Evolutionary conservation across 2,797 vertebrate species (phyloP).

Genomic region (Kryptolebias ocellatus): DNA sequence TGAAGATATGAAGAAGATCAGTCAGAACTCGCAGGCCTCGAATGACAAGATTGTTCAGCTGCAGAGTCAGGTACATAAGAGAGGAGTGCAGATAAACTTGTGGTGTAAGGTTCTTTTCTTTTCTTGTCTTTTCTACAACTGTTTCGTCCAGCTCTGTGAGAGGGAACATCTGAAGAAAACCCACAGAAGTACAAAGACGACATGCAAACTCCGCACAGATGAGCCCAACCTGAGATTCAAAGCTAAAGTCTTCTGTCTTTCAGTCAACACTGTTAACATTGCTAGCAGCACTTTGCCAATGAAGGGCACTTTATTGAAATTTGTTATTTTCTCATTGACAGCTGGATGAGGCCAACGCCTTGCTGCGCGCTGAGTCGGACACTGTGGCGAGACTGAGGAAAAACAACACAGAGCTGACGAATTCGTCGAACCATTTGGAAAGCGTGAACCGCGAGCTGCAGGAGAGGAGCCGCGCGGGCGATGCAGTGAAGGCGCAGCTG

Average conservation of each 20-base stretch:
- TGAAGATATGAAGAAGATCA: constrained; percentile 94
- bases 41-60: constrained; percentile 94
- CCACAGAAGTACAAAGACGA: background rate
- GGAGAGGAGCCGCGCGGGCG: constrained; percentile 88
- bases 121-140: background rate
- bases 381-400: constrained; percentile 93
- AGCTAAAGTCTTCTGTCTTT: background rate
- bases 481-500: constrained; percentile 87
- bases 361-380: constrained; percentile 94
- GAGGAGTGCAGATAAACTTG: background rate
- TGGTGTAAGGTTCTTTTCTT: no score
- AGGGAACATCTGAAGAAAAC: background rate
- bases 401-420: constrained; percentile 92
- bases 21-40: constrained; percentile 93
- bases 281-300: no score
- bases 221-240: background rate
- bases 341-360: constrained; percentile 96
- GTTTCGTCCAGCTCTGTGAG: background rate
- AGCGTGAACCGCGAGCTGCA: constrained; percentile 92
- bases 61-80: constrained; percentile 91
- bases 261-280: background rate
- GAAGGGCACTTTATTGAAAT: background rate
- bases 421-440: constrained; percentile 92
- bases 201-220: background rate
- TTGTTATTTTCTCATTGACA: constrained; percentile 56